Conservation (phyloP, 2,888 invertebrate species). For the Polietes domitor region DNA sequence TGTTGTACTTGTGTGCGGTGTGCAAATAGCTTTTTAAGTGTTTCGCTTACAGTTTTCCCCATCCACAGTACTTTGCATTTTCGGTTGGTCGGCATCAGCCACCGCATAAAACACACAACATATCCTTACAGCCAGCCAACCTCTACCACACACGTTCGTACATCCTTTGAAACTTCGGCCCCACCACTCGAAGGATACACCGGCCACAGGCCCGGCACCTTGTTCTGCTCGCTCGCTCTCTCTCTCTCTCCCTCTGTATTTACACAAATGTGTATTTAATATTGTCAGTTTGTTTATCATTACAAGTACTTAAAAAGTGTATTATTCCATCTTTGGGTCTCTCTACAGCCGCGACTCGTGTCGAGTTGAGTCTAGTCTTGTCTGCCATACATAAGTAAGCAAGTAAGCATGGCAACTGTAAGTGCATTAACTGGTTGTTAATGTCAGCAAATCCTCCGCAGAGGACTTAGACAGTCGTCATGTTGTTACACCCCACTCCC, state of each 20-base stretch:
- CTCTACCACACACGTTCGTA: not conserved
- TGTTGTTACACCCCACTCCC: not conserved
- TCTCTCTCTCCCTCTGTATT: not conserved
- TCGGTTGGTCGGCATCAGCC: not conserved
- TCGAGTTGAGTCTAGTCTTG: not conserved
- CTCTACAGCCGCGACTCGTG: not conserved
- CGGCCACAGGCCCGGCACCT: not conserved
- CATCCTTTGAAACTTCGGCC: too few species aligned
- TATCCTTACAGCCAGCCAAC: not conserved
- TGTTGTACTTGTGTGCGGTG: conserved; percentile 21
- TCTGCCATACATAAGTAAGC: not conserved
- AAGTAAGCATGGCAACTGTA: not conserved
- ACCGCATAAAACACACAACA: not conserved
- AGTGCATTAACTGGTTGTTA: conserved; percentile 19
- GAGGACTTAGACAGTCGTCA: not conserved
- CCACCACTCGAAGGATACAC: too few species aligned
- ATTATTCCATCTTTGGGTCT: conserved; percentile 29
- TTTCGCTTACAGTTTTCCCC: conserved; percentile 48
- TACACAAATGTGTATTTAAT: conserved; percentile 47
- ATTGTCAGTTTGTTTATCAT: conserved; percentile 57
- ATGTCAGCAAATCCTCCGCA: not conserved
- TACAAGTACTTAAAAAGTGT: conserved; percentile 56
- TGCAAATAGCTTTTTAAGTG: conserved; percentile 65
- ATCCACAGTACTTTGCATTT: conserved; percentile 24
- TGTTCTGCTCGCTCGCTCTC: not conserved